Conservation (phyloP, 2,888 invertebrate genomes). For the Griposia aprilina region DNA sequence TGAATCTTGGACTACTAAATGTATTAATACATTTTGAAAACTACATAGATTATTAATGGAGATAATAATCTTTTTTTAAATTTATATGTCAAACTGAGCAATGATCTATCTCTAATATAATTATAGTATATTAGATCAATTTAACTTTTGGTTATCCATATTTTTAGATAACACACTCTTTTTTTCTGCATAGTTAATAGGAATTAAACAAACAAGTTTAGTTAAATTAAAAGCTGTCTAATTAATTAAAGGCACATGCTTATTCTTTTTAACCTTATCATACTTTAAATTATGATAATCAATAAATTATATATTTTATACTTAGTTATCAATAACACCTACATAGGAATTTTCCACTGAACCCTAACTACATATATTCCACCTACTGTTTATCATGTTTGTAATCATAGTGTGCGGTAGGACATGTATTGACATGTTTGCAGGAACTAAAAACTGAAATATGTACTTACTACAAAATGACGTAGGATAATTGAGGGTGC, state of each 20-base stretch:
- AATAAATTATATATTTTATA: background rate
- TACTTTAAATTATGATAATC: background rate
- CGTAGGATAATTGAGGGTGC: constrained; percentile 29
- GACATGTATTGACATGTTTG: constrained; percentile 42
- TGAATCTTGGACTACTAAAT: background rate
- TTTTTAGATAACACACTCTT: background rate
- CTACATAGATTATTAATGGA: background rate
- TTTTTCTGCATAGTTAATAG: background rate
- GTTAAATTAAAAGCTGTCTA: background rate
- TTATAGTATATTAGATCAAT: too few species aligned
- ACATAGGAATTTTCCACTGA: background rate
- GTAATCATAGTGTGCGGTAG: constrained; percentile 23
- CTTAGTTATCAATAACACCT: background rate
- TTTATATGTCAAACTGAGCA: background rate
- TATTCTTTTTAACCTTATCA: background rate
- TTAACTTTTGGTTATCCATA: background rate
- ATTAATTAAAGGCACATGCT: background rate
- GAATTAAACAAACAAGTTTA: background rate
- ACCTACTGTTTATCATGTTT: constrained; percentile 6
- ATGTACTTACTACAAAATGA: constrained; percentile 30
- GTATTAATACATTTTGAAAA: background rate
- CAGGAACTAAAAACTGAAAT: constrained; percentile 42
- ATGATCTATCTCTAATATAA: background rate
- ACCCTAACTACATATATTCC: background rate
- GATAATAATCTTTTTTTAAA: background rate